These are phyloP conservation scores for Arizona elegans DNA, from an alignment of 2,113 vertebrate species.

Conservation along the genomic window DNA sequence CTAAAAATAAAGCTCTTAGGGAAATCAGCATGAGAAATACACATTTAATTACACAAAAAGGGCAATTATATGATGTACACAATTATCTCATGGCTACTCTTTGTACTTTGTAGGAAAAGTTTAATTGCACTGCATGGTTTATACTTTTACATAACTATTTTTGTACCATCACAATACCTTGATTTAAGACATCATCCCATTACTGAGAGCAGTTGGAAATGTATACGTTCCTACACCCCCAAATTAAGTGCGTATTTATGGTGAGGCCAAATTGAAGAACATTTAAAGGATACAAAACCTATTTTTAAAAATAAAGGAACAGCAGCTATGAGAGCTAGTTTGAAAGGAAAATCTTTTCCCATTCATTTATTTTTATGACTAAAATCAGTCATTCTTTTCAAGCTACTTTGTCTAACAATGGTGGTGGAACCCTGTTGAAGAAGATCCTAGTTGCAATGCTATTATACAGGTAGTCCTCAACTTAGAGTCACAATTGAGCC, in stretches of 20 bases:
- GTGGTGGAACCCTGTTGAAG: not conserved
- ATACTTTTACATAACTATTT: not conserved
- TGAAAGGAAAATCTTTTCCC: not conserved
- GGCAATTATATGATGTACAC: slow-evolving; percentile 14
- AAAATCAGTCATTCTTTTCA: not conserved
- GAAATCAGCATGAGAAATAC: slow-evolving; percentile 9
- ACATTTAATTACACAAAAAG: slow-evolving; percentile 15
- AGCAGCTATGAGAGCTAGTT: not conserved
- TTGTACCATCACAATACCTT: not conserved
- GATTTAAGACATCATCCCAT: not conserved
- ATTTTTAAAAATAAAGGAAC: not conserved
- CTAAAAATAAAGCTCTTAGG: slow-evolving; percentile 13
- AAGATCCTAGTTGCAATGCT: not conserved
- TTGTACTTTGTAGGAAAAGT: slow-evolving; percentile 20
- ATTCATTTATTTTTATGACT: not conserved
- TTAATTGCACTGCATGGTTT: not conserved
- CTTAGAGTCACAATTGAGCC: not conserved
- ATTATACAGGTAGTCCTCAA: not conserved
- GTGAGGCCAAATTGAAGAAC: not conserved
- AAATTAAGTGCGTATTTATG: not conserved
- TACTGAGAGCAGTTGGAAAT: not conserved
- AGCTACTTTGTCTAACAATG: not conserved
- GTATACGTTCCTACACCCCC: not conserved
- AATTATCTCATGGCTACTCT: slow-evolving; percentile 13
- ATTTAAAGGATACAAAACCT: not conserved